Percentiles rank a stretch among this genome's conserved stretches.
Conservation (phyloP, 92 coral and sea anemone species). For the Paragorgia papillata region DNA sequence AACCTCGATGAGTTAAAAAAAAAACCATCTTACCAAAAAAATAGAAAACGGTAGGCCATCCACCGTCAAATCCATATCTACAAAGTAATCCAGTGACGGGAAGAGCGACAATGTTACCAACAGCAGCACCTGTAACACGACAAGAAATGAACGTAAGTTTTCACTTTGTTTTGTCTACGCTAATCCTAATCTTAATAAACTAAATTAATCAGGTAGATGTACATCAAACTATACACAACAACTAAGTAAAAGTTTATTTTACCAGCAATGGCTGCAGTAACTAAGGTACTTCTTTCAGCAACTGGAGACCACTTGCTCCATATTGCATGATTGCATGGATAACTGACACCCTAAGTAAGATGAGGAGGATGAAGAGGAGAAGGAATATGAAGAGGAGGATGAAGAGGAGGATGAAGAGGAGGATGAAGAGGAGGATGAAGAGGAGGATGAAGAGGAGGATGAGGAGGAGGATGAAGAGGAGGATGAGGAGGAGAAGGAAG, state of each 20-base stretch:
- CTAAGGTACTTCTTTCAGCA: constrained; percentile 87
- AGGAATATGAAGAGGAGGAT: background rate
- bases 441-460: too few species aligned
- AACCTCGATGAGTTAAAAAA: background rate
- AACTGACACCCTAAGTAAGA: constrained; percentile 83
- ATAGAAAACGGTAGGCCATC: constrained; percentile 99
- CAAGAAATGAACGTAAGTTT: background rate
- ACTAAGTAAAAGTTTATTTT: background rate
- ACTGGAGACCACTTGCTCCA: constrained; percentile 99
- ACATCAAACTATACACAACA: background rate
- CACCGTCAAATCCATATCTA: constrained; percentile 96
- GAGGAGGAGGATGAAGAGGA: too few species aligned
- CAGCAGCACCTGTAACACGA: constrained; percentile 75
- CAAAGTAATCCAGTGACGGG: constrained; percentile 88
- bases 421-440: too few species aligned
- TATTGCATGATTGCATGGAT: constrained; percentile 97
- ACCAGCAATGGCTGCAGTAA: constrained; percentile 97
- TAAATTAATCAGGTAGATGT: too few species aligned
- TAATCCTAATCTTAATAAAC: too few species aligned
- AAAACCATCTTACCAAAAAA: constrained; percentile 79
- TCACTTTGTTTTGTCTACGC: too few species aligned
- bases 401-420: too few species aligned
- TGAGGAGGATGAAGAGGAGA: background rate
- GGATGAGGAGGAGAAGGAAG: too few species aligned
- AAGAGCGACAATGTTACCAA: constrained; percentile 95